Evolutionary conservation across 1,140 invertebrate species (phyloP).

Genomic region (Drosophila littoralis): DNA sequence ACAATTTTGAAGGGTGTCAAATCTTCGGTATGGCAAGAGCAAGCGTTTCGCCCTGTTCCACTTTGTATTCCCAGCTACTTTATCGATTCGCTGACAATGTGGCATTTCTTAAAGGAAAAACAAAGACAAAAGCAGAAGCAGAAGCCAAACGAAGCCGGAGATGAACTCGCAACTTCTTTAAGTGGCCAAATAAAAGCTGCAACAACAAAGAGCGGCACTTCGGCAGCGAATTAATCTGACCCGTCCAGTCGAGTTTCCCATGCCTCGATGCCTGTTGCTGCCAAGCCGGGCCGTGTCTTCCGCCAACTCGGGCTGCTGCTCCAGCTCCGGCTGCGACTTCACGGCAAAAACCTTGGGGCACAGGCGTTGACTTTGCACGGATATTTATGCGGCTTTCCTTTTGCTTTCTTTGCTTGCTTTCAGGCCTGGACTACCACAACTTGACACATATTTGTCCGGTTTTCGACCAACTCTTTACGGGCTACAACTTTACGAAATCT

Average conservation of each 20-base stretch:
- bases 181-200: conserved; percentile 48
- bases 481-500: too few relatives aligned
- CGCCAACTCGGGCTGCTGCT: neutral
- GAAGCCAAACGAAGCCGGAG: conserved; percentile 12
- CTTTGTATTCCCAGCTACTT: neutral
- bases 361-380: neutral
- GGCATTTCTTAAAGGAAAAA: conserved; percentile 23
- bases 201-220: neutral
- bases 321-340: neutral
- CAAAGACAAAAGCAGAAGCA: conserved; percentile 4
- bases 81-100: conserved; percentile 51
- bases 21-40: neutral
- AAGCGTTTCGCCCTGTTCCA: neutral
- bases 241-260: neutral
- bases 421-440: neutral
- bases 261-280: neutral
- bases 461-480: too few relatives aligned
- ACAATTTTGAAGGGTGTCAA: neutral
- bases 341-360: neutral
- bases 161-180: conserved; percentile 41
- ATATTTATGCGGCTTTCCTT: neutral
- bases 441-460: too few relatives aligned
- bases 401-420: neutral
- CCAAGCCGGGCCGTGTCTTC: too few relatives aligned
- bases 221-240: too few relatives aligned